Evolutionary conservation across 2,113 vertebrate genomes (phyloP), one percentile per base, ranked within the genome.

Genomic region (Cairina moschata): DNA sequence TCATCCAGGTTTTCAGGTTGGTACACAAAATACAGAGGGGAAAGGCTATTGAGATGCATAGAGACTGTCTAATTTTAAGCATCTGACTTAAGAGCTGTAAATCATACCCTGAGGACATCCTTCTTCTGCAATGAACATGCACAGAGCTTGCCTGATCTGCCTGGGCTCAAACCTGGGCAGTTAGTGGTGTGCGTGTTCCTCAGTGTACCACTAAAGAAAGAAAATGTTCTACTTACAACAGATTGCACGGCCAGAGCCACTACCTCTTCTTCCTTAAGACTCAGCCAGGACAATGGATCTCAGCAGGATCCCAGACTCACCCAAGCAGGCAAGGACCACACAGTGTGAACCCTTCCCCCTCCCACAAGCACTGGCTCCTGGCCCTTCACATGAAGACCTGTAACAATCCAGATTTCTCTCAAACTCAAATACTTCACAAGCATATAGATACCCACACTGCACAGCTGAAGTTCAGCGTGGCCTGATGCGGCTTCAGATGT

Each of bases 1-100:
- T 68, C 66, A 91, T 20, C 60, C 91, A 87, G 86, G 89, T 89
- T 96, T 95, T 89, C 93, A 92, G 78, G 83, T 73, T 93, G 71
- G 66, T 44, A 73, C 65, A 91, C 73, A 93, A 93, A 92, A 88
- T 68, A 86, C 52, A 86, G 91, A 96, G 67, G 52, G 75, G 15
- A 34, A 83, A 62, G 29, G 58, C 73, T 67, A 83, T 81, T 60
- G 60, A 83, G 54, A 74, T 34, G 68, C 50, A 82, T 18, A 26
- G 21, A 93, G 83, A 75, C 83, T 62, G 75, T 36, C 88, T 97
- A 13, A 89, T 93, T 91, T 89, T 60, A 92, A 89, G 32, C 78
- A 93, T 66, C 62, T 95, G 81, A 95, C 77, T 95, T 73, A 68
- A 82, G 88, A 72, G 69, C 22, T 3, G 0, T 48, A 68, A 94